Evolutionary conservation across 2,888 invertebrate genomes (phyloP).

Genomic region (Prenolepis imparis): DNA sequence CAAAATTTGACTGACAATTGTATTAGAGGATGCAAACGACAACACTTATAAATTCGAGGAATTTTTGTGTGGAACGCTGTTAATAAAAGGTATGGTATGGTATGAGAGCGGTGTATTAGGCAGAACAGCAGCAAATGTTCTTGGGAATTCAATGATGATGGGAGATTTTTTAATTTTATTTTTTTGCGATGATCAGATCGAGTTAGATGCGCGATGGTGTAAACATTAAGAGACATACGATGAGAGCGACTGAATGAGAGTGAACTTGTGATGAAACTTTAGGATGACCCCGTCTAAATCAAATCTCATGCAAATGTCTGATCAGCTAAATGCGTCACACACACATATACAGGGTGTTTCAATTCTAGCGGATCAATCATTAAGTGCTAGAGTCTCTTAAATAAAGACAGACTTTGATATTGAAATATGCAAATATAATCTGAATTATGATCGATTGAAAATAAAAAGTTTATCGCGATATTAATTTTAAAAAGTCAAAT

Average conservation of each 20-base stretch:
- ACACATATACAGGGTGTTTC: constrained; percentile 23
- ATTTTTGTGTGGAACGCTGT: constrained; percentile 51
- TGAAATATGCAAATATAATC: constrained; percentile 5
- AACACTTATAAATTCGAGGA: constrained; percentile 55
- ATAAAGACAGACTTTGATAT: not conserved
- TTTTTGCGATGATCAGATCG: constrained; percentile 48
- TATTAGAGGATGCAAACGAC: constrained; percentile 28
- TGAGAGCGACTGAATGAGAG: constrained; percentile 45
- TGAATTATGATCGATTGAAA: not conserved
- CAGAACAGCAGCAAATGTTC: constrained; percentile 78
- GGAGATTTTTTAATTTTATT: constrained; percentile 16
- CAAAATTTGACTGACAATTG: constrained; percentile 38
- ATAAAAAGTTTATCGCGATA: not conserved
- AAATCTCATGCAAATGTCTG: constrained; percentile 62
- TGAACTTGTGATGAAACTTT: constrained; percentile 21
- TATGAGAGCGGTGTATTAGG: constrained; percentile 84
- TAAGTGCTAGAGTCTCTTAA: not conserved
- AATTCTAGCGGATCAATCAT: constrained; percentile 39
- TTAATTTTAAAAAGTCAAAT: not conserved
- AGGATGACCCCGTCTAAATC: constrained; percentile 35
- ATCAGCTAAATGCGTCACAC: constrained; percentile 51
- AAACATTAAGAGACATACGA: constrained; percentile 39
- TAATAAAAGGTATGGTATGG: constrained; percentile 72
- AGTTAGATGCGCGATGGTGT: constrained; percentile 59
- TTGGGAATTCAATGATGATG: constrained; percentile 60